These are phyloP conservation scores for Dynastes maya DNA, from an alignment of 2,888 invertebrate species.

Conservation along the genomic window DNA sequence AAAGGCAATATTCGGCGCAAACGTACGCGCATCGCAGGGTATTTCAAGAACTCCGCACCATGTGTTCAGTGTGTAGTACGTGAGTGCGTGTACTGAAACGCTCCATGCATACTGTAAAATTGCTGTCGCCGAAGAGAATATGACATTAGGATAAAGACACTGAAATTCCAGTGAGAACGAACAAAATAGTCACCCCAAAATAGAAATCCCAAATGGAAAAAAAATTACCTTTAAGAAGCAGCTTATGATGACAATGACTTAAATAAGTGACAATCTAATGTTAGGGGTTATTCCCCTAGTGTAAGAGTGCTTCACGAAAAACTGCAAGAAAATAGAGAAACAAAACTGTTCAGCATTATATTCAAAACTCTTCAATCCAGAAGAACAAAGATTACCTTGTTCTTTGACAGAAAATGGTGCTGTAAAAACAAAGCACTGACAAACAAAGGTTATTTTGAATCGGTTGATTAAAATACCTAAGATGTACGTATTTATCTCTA, in stretches of 20 bases:
- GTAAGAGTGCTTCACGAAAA: no score
- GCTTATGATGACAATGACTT: neutral
- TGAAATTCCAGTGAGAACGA: slow-evolving; percentile 29
- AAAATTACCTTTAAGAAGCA: neutral
- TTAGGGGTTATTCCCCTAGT: neutral
- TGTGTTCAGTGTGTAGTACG: slow-evolving; percentile 13
- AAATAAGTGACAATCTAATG: neutral
- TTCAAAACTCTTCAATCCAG: no score
- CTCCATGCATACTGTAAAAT: slow-evolving; percentile 12
- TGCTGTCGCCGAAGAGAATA: slow-evolving; percentile 11
- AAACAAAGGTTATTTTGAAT: no score
- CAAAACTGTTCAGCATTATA: no score
- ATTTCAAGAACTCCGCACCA: slow-evolving; percentile 43
- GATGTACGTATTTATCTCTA: no score
- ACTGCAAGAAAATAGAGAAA: no score
- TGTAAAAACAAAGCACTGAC: no score
- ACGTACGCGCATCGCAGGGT: slow-evolving; percentile 44
- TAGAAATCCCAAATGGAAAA: slow-evolving; percentile 13
- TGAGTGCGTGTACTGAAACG: neutral
- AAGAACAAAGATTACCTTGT: no score
- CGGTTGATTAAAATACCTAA: no score
- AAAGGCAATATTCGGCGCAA: slow-evolving; percentile 47
- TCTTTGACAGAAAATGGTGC: no score
- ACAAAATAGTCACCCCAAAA: slow-evolving; percentile 26
- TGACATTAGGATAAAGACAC: slow-evolving; percentile 20